Evolutionary conservation across 2,797 vertebrate genomes (phyloP), one percentile per base, ranked within the genome.

Genomic region (Epinephelus coioides): DNA sequence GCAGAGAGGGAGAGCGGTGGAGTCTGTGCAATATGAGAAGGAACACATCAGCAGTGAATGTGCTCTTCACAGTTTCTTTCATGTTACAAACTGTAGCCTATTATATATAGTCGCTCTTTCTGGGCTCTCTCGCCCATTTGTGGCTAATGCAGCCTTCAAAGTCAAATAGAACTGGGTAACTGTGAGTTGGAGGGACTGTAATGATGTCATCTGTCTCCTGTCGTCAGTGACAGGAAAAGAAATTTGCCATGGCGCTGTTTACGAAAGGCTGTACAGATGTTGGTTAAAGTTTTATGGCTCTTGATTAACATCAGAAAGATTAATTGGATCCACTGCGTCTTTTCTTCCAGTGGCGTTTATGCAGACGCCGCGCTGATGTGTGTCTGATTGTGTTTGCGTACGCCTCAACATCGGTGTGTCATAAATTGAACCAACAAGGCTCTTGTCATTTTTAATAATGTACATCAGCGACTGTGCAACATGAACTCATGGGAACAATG

Each of bases 391-490:
- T 86, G 78, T 80, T 82, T 78, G 75, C 10, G 46, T 68, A 78
- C 1, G 74, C 50, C 57, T 86, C 76, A 50, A 81, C 62, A 25
- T 57, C 70, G 68, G 87, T 81, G 50, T 80, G 83, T 89, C 61
- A 72, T 86, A 89, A 80, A 89, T 81, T 81, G 63, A 85, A 84
- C 68, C 90, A 87, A 88, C 82, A 67, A 75, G 87, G 80, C 73
- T 83, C 73, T 62, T 92, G 88, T 92, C 90, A 80, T 89, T 83
- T 89, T 89, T 89, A 89, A 92, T 92, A 88, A 89, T 76, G 81
- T 60, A 86, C 68, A 69, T 59, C 64, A 75, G 67, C 25, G 85
- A 47, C 59, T 62, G 50, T 25, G 74, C 57, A 40, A 66, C 77
- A 60, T 59, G 27, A 64, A 73, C 79, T 61, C 73, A 18, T 40